Evolutionary conservation across 2,113 vertebrate species (phyloP), one percentile per base, ranked within the genome.

Genomic region (Ovis canadensis): DNA sequence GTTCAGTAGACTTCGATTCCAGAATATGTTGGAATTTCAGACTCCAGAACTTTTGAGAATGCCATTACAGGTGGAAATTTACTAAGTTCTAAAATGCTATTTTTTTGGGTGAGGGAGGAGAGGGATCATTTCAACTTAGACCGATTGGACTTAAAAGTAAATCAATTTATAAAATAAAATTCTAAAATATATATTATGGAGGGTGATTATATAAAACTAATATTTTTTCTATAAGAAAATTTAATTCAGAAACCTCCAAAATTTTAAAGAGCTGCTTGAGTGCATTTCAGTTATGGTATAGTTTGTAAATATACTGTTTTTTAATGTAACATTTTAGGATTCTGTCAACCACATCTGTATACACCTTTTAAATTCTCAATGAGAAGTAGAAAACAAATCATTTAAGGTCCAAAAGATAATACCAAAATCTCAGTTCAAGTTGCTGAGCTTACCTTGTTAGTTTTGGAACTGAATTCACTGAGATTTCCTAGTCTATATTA

Each of bases 21-120:
- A 99, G 96, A 99, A 99, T 98, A 99, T 99, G 99, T 97, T 99
- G 98, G 99, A 99, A 97, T 99, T 99, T 98, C 99, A 99, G 98
- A 99, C 99, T 84, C 99, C 99, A 54, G 99, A 99, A 98, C 99
- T 99, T 97, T 98, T 99, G 90, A 99, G 99, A 92, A 99, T 99
- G 99, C 99, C 99, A 5, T 98, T 99, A 62, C 99, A 99, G 99
- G 99, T 99, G 97, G 2, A 52, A 43, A 5, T 97, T 97, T 60
- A 60, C 3, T 94, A 90, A 97, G 36, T 82, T 57, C 1, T 14
- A 83, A 55, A 97, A 88, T 10, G 0, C 14, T 88, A 16, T 96
- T 86, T 78, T 86, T 81, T 8, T 62, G 82, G 29, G 36, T 88
- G 36, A 93, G 15, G 33, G 36, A 77, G 11, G 31, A 85, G 12